Evolutionary conservation across 2,797 vertebrate genomes (phyloP), one percentile per base, ranked within the genome.

Genomic region (Corythornis leucogaster): DNA sequence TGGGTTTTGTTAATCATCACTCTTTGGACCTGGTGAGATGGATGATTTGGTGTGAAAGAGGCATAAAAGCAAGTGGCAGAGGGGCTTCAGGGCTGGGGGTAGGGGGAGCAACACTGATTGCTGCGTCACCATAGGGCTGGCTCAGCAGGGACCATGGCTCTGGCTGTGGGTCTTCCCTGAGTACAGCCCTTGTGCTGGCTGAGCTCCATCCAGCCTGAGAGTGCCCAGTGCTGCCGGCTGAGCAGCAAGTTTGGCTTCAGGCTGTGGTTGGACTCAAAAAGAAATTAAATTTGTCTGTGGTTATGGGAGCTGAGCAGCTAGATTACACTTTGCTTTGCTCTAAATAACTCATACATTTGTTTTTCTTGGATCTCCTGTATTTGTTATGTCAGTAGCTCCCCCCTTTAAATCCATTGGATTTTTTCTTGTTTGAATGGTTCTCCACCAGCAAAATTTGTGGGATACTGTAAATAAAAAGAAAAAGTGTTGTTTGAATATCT

Each of bases 121-220:
- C 53, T 50, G 40, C 20, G 11, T 24, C 17, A 8, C 40, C 63
- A 3, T 5, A 9, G 53, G 55, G 35, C 7, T 6, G 8, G 57
- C 62, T 59, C 45, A 2, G 9, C 1, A 4, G 15, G n/a, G 12
- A 64, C 31, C 1, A 4, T 1, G n/a, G 16, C 8, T 58, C 7
- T 53, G 0, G 3, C 66, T 58, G 9, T 3, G 12, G 17, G 54
- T 24, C 15, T 31, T n/a, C 35, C 26, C n/a, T 6, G 15, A 38
- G 51, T 7, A 8, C 42, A 26, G 54, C 35, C 35, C 33, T 6
- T 1, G 2, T 1, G 9, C 30, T 12, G 7, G 26, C 45, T 25
- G 25, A 8, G 20, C 40, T 35, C 33, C 2, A 8, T 26, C 43
- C 59, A 33, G 80, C 51, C 62, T 10, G 22, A 12, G 51, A 17